Evolutionary conservation across 2,113 vertebrate genomes (phyloP).

Genomic region (Penelope pileata): DNA sequence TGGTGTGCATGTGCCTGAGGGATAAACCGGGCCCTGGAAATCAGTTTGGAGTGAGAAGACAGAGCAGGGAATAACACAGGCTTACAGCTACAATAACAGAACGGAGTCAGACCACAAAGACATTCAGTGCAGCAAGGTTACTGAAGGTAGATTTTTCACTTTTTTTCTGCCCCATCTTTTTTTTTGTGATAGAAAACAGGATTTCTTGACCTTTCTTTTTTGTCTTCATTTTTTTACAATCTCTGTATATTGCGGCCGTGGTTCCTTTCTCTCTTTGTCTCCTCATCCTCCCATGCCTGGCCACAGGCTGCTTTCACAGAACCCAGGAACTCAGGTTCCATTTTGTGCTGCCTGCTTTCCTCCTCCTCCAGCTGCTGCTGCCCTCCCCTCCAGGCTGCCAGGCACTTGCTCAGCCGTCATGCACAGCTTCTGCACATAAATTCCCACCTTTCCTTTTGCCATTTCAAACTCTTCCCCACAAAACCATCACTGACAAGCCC

Average conservation of each 20-base stretch:
- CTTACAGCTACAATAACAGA: not conserved
- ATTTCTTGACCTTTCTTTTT: conserved; percentile 3
- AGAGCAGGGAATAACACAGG: not conserved
- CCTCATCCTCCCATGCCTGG: not conserved
- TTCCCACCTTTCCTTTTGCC: not conserved
- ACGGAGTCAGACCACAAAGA: not conserved
- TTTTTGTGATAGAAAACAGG: not conserved
- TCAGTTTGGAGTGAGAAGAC: not conserved
- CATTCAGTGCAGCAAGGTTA: not conserved
- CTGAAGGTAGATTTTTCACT: not conserved
- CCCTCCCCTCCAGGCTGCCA: not conserved
- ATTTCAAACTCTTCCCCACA: not conserved
- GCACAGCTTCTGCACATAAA: not conserved
- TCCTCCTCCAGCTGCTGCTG: not conserved
- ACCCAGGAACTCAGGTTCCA: not conserved
- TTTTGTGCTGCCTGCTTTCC: not conserved
- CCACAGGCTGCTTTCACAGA: not conserved
- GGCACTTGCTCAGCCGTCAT: not conserved
- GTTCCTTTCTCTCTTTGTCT: not conserved
- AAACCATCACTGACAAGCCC: not conserved
- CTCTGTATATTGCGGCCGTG: not conserved
- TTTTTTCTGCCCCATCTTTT: not conserved
- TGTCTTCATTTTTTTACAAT: not conserved
- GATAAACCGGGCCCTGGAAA: not conserved
- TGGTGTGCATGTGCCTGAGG: not conserved